phyloP scores from a whole-genome alignment of 53 echinoderm and acorn worm species.

The Patiria pectinifera region DNA sequence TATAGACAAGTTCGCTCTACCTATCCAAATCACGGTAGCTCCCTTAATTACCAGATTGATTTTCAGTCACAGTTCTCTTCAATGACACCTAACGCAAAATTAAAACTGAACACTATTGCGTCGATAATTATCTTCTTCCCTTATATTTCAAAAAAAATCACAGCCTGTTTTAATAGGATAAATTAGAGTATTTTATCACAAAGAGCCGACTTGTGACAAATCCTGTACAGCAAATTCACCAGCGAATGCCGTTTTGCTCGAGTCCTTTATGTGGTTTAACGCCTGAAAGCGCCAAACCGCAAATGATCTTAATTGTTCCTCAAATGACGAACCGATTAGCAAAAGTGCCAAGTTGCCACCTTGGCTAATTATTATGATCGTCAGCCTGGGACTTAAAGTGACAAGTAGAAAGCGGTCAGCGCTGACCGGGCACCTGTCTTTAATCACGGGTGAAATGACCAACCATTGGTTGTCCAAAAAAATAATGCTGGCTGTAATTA shows the following conservation, averaged over 20 bases:
- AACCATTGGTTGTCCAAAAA: neutral
- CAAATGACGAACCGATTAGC: conserved; percentile 41
- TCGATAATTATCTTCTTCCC: too few species aligned
- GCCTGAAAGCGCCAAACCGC: conserved; percentile 4
- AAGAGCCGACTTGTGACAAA: neutral
- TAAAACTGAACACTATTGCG: too few species aligned
- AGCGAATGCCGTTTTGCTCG: neutral
- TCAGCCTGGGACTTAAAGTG: neutral
- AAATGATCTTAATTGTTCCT: conserved; percentile 34
- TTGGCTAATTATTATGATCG: conserved; percentile 46
- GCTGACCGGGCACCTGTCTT: conserved; percentile 22
- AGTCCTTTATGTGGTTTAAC: neutral
- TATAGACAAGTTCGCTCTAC: too few species aligned
- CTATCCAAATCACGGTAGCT: too few species aligned
- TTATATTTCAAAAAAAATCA: too few species aligned
- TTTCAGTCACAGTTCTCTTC: too few species aligned
- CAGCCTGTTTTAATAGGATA: too few species aligned
- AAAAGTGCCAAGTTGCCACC: conserved; percentile 23
- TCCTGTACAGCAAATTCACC: neutral
- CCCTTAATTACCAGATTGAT: too few species aligned
- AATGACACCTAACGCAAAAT: too few species aligned
- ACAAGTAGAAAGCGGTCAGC: neutral
- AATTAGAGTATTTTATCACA: too few species aligned
- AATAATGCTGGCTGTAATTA: neutral
- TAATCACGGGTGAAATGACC: neutral